These are phyloP conservation scores for Heliconius hermathena DNA, from an alignment of 1,140 invertebrate genomes.

Conservation along the genomic window DNA sequence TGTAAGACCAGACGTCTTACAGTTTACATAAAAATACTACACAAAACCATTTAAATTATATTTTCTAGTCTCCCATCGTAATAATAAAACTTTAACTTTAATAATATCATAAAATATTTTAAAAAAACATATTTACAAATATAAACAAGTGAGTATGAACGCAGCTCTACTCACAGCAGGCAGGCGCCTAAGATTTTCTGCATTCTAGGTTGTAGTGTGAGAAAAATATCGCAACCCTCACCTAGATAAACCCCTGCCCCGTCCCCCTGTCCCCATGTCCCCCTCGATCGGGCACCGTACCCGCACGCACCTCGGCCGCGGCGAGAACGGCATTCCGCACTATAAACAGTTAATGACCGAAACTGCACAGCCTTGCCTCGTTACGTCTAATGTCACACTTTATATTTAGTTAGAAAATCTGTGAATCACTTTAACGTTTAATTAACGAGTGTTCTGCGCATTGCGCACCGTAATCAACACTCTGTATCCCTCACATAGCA, in stretches of 20 bases:
- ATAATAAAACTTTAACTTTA: not conserved
- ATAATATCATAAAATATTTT: conserved; percentile 14
- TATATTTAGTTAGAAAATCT: not conserved
- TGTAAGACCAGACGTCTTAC: no score
- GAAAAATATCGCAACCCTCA: conserved; percentile 74
- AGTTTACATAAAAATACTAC: no score
- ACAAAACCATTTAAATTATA: no score
- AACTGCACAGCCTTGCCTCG: conserved; percentile 9
- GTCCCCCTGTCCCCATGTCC: not conserved
- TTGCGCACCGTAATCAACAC: no score
- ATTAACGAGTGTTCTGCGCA: no score
- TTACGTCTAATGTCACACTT: conserved; percentile 1
- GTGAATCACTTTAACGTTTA: not conserved
- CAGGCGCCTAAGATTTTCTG: conserved; percentile 48
- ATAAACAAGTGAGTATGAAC: conserved; percentile 28
- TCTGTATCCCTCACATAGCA: no score
- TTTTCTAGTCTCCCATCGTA: not conserved
- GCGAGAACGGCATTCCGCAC: conserved; percentile 32
- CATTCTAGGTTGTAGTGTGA: conserved; percentile 61
- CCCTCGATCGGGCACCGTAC: not conserved
- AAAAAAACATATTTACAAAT: not conserved
- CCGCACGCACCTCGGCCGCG: not conserved
- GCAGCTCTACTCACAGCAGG: conserved; percentile 38
- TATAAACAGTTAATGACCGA: conserved; percentile 15
- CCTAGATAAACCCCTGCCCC: conserved; percentile 49